These are phyloP conservation scores for Allophyes oxyacanthae DNA, from an alignment of 2,888 invertebrate genomes.

Conservation along the genomic window DNA sequence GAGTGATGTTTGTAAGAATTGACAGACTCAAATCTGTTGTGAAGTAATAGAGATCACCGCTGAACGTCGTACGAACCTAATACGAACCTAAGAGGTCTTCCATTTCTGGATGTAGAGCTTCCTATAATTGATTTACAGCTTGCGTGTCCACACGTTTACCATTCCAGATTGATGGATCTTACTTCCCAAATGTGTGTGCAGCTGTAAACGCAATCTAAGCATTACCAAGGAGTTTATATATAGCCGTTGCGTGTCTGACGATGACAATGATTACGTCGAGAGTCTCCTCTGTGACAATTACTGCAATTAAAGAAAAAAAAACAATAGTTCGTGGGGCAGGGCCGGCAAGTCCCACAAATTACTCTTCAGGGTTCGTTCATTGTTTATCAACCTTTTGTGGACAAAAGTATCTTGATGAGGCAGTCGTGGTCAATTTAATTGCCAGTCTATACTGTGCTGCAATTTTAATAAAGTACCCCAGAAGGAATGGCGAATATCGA, in stretches of 20 bases:
- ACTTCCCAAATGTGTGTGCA: constrained; percentile 18
- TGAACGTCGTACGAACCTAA: too few species aligned
- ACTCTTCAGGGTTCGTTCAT: constrained; percentile 33
- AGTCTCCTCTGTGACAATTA: constrained; percentile 62
- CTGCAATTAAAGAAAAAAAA: constrained; percentile 68
- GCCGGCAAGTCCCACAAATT: constrained; percentile 42
- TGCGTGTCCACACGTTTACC: not conserved
- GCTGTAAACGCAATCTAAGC: constrained; percentile 29
- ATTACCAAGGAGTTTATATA: constrained; percentile 56
- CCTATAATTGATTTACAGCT: too few species aligned
- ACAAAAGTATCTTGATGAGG: not conserved
- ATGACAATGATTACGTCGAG: constrained; percentile 37
- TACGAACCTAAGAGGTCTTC: too few species aligned
- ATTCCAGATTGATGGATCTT: not conserved
- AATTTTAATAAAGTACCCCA: too few species aligned
- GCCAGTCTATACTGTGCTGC: too few species aligned
- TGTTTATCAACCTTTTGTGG: too few species aligned
- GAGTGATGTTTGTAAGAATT: too few species aligned
- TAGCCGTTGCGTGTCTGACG: constrained; percentile 61
- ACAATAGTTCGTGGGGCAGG: constrained; percentile 57
- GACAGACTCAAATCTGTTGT: too few species aligned
- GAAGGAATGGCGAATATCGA: too few species aligned
- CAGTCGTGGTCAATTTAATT: constrained; percentile 1
- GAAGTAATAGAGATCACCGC: too few species aligned
- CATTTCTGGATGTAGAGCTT: too few species aligned